These are phyloP conservation scores for Amblyjoppa fuscipennis DNA, from an alignment of 2,888 invertebrate genomes.

Conservation along the genomic window DNA sequence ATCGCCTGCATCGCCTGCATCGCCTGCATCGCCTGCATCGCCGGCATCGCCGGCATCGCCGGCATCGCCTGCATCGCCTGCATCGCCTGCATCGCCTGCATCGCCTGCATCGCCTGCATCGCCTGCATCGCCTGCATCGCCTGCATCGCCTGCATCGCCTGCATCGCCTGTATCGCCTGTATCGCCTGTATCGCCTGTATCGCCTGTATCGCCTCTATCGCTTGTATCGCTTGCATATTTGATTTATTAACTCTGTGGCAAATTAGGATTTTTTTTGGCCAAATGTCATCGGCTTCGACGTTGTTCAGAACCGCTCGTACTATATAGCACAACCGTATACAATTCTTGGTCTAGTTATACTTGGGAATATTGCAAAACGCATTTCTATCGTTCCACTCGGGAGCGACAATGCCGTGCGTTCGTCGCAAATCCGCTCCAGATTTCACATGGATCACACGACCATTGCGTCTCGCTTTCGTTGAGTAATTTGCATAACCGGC, in stretches of 20 bases:
- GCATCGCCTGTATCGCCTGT: no score
- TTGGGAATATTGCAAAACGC: slow-evolving; percentile 83
- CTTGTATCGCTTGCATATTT: not conserved
- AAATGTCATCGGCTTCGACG: slow-evolving; percentile 26
- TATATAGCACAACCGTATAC: slow-evolving; percentile 26
- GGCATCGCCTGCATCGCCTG: no score
- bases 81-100: no score
- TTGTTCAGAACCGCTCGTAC: slow-evolving; percentile 5
- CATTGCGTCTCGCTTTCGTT: slow-evolving; percentile 62
- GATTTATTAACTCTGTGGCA: not conserved
- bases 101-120: no score
- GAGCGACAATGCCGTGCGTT: slow-evolving; percentile 75
- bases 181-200: no score
- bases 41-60: no score
- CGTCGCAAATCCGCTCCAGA: slow-evolving; percentile 80
- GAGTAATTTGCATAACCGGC: slow-evolving; percentile 65
- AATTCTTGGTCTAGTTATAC: slow-evolving; percentile 64
- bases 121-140: no score
- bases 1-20: no score
- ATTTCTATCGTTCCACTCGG: slow-evolving; percentile 79
- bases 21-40: no score
- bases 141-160: no score
- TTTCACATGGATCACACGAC: slow-evolving; percentile 71
- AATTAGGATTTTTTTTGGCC: not conserved
- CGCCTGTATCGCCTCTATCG: no score